Evolutionary conservation across 2,888 invertebrate species (phyloP).

Genomic region (Hecatera dysodea): DNA sequence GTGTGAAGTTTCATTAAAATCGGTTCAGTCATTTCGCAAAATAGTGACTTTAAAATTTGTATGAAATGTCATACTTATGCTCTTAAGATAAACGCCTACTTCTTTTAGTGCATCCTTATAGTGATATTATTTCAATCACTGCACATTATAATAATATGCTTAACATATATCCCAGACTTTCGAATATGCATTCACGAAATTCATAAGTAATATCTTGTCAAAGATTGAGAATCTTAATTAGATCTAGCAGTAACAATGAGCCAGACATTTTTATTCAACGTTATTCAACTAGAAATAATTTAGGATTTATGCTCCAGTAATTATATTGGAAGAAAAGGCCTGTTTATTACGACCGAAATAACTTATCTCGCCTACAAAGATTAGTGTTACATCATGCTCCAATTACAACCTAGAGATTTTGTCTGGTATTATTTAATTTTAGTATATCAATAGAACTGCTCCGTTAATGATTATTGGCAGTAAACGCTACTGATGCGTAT

Average conservation of each 20-base stretch:
- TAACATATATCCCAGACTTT: not conserved
- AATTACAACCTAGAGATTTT: conserved; percentile 32
- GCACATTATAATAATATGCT: not conserved
- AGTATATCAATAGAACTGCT: no score
- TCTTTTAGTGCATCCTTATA: no score
- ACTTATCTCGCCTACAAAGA: conserved; percentile 17
- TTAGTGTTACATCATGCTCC: conserved; percentile 17
- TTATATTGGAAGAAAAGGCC: conserved; percentile 16
- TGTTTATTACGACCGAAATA: conserved; percentile 19
- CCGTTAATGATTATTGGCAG: no score
- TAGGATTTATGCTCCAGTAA: conserved; percentile 26
- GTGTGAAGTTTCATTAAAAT: no score
- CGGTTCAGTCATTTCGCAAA: no score
- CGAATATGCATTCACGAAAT: not conserved
- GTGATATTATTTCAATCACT: not conserved
- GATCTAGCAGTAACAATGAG: conserved; percentile 11
- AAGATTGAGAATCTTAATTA: not conserved
- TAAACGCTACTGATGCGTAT: no score
- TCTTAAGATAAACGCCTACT: no score
- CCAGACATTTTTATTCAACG: conserved; percentile 28
- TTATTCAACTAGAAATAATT: conserved; percentile 38
- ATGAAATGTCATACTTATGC: no score
- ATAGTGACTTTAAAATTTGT: no score
- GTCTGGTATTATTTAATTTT: not conserved
- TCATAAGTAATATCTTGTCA: not conserved